These are phyloP conservation scores for Ascaphus truei DNA, from an alignment of 2,113 vertebrate genomes.

Conservation along the genomic window DNA sequence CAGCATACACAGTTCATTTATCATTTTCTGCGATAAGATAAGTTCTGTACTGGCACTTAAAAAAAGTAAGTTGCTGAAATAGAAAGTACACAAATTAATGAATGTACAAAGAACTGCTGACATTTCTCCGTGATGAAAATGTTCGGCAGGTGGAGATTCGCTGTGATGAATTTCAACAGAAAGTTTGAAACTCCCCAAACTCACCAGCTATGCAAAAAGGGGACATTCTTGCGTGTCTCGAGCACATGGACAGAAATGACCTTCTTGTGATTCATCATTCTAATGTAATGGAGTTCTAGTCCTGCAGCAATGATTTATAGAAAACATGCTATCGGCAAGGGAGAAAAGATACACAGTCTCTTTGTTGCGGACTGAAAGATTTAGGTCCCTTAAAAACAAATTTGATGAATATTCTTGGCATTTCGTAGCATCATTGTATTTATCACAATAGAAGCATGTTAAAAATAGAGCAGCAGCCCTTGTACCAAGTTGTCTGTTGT, in stretches of 20 bases:
- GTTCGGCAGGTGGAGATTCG: not conserved
- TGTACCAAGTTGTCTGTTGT: not conserved
- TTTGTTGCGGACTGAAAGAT: constrained; percentile 40
- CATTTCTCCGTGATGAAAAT: not conserved
- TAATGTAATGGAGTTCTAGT: constrained; percentile 37
- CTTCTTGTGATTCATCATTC: constrained; percentile 41
- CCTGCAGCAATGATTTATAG: constrained; percentile 42
- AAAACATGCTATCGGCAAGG: constrained; percentile 33
- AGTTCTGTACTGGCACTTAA: not conserved
- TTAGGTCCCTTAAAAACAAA: constrained; percentile 25
- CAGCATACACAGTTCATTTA: not conserved
- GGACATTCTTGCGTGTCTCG: not conserved
- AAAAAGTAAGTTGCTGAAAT: not conserved
- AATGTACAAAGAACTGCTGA: not conserved
- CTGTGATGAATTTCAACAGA: constrained; percentile 20
- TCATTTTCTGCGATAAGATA: constrained; percentile 17
- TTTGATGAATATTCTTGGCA: constrained; percentile 13
- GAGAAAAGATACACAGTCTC: constrained; percentile 22
- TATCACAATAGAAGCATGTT: constrained; percentile 5
- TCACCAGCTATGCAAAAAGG: not conserved
- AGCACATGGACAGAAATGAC: constrained; percentile 8
- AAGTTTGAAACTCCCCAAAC: not conserved
- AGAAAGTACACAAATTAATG: not conserved
- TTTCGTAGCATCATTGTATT: constrained; percentile 38
- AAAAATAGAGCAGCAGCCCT: constrained; percentile 21